These are phyloP conservation scores for Elephantulus edwardii DNA, from an alignment of 2,113 vertebrate genomes.

Conservation along the genomic window DNA sequence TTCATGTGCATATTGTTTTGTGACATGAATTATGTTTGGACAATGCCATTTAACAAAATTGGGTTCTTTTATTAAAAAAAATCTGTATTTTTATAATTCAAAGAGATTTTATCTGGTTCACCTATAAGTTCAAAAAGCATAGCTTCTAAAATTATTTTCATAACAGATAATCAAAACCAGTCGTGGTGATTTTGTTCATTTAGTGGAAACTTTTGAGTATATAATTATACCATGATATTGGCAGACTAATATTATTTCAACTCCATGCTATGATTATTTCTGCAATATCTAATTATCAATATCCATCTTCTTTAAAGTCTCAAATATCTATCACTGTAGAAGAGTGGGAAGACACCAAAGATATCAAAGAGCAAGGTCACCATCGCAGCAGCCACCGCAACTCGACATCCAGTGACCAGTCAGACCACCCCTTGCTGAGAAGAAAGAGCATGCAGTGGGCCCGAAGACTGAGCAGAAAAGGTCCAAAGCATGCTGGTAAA, in stretches of 20 bases:
- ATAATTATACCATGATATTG: background rate
- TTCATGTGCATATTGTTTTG: too few relatives aligned
- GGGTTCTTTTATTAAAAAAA: background rate
- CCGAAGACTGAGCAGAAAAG: constrained; percentile 91
- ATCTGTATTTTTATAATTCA: background rate
- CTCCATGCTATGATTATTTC: background rate
- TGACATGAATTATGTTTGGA: too few relatives aligned
- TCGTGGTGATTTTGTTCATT: constrained; percentile 14
- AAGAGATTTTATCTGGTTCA: background rate
- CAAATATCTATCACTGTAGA: constrained; percentile 93
- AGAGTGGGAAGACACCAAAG: constrained; percentile 92
- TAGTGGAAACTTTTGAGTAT: background rate
- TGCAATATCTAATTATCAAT: constrained; percentile 37
- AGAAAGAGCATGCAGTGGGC: constrained; percentile 97
- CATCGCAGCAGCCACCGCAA: constrained; percentile 84
- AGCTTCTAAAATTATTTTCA: constrained; percentile 9
- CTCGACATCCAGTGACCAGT: constrained; percentile 88
- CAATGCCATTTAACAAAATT: too few relatives aligned
- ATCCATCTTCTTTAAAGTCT: constrained; percentile 83
- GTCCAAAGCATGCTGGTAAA: constrained; percentile 85
- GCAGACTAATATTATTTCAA: background rate
- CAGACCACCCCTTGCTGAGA: constrained; percentile 89
- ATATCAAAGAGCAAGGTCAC: constrained; percentile 86
- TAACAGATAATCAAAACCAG: background rate
- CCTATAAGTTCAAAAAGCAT: background rate